Base-by-base conservation (phyloP, 1,140 invertebrate genomes). In the Temnothorax curvispinosus region DNA sequence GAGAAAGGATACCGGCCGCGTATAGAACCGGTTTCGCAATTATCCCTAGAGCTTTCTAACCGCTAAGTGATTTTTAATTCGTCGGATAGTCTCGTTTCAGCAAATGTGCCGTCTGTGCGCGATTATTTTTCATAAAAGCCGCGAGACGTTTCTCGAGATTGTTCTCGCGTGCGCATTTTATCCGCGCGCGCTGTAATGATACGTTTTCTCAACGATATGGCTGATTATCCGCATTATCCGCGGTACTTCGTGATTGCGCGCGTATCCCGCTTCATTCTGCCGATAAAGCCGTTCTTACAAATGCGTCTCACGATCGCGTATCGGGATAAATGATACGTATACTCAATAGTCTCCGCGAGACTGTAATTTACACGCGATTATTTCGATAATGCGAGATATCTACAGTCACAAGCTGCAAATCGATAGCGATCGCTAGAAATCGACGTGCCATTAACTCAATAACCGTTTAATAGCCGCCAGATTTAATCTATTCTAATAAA, bases 21-120 rank as follows among this genome's bases (percentile, higher is more conserved):
- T 41, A n/a, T 52, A 69, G 21, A 84, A 87, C 85, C 85, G 85
- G 85, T 87, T 87, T 64, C 69, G 77, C 65, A 87, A 87, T 87
- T 87, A 82, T 82, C 52, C 56, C 47, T 87, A 84, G 47, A 87
- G 85, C 67, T 84, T 82, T 82, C 85, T 69, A 86, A 47, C 85
- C 32, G 54, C 85, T 87, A 87, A 87, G 85, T 82, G 85, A 87
- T 82, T 84, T 87, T 87, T 87, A 84, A 87, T 87, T 87, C 50
- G 78, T 60, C 78, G 50, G 80, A 64, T 41, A 44, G 78, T 64
- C 35, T 52, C 69, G 60, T 87, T 87, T 87, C 56, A 47, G 38
- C 62, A 62, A 41, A 13, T 27, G 62, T 35, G 18, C 9, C 52
- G 41, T 76, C 8, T 35, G 15, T 18, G 6, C 32, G 21, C 38